phyloP scores from a whole-genome alignment of 2,888 invertebrate genomes.

The Scaptomyza cyrtandrae region DNA sequence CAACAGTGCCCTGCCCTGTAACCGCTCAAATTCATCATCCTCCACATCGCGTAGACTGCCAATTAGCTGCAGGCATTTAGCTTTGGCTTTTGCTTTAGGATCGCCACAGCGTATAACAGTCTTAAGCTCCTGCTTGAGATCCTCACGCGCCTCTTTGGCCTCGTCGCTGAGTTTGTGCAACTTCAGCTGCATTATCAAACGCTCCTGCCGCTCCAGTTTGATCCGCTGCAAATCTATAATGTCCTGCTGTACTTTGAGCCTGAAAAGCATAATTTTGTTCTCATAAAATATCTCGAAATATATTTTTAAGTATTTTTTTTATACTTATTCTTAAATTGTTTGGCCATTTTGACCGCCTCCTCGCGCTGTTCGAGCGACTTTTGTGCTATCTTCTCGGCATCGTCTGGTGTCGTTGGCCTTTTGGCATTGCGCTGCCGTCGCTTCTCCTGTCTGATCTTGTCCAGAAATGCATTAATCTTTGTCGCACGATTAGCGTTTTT shows the following conservation, averaged over 20 bases:
- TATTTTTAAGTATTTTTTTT: constrained; percentile 14
- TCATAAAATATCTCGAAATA: background rate
- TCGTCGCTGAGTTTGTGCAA: constrained; percentile 89
- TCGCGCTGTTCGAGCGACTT: constrained; percentile 66
- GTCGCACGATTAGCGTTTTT: constrained; percentile 72
- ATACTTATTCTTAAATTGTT: constrained; percentile 84
- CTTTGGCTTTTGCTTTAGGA: constrained; percentile 86
- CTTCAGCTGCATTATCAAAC: constrained; percentile 90
- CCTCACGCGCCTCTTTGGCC: constrained; percentile 87
- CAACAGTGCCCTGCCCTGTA: constrained; percentile 82
- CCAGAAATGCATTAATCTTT: constrained; percentile 83
- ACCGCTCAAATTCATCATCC: constrained; percentile 75
- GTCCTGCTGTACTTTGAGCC: constrained; percentile 89
- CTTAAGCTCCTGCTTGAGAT: constrained; percentile 86
- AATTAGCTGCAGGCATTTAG: constrained; percentile 84
- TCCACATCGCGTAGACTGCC: constrained; percentile 82
- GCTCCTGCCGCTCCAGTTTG: constrained; percentile 89
- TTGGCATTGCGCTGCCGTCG: constrained; percentile 48
- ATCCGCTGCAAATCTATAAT: constrained; percentile 90
- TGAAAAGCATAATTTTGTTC: constrained; percentile 59
- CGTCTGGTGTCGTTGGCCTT: constrained; percentile 4
- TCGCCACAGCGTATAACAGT: constrained; percentile 86
- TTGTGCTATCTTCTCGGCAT: constrained; percentile 39
- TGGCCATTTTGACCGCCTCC: constrained; percentile 73
- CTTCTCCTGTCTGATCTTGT: constrained; percentile 83